phyloP scores from a whole-genome alignment of 2,888 invertebrate species.

The Globia sparganii region DNA sequence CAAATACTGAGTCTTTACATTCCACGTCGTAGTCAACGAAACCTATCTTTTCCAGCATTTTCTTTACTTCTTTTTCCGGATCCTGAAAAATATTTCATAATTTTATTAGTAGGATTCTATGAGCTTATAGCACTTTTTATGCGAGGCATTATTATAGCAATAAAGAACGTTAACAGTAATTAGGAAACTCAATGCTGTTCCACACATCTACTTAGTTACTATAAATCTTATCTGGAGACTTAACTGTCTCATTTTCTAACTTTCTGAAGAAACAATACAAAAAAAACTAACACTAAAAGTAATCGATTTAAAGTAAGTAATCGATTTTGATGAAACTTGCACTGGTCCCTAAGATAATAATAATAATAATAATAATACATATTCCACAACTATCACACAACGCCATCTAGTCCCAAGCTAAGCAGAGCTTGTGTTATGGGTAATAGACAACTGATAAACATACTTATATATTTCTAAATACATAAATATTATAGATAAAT shows the following conservation, averaged over 20 bases:
- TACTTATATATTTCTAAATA: too few species aligned
- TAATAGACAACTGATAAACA: too few species aligned
- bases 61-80: constrained; percentile 90
- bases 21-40: constrained; percentile 91
- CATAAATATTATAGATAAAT: too few species aligned
- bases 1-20: constrained; percentile 89
- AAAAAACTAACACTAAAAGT: not conserved
- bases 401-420: too few species aligned
- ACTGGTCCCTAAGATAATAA: too few species aligned
- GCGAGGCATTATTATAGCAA: too few species aligned
- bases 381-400: too few species aligned
- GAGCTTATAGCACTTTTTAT: not conserved
- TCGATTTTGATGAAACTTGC: too few species aligned
- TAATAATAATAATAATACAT: too few species aligned
- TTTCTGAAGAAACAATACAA: not conserved
- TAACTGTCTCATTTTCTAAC: not conserved
- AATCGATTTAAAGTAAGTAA: too few species aligned
- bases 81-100: constrained; percentile 74
- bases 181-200: not conserved
- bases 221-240: not conserved
- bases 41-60: constrained; percentile 90
- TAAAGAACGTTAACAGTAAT: not conserved
- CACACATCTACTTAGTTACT: not conserved
- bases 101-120: constrained; percentile 9
- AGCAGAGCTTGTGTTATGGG: too few species aligned